Evolutionary conservation across 2,888 invertebrate species (phyloP).

Genomic region (Thera obeliscata): DNA sequence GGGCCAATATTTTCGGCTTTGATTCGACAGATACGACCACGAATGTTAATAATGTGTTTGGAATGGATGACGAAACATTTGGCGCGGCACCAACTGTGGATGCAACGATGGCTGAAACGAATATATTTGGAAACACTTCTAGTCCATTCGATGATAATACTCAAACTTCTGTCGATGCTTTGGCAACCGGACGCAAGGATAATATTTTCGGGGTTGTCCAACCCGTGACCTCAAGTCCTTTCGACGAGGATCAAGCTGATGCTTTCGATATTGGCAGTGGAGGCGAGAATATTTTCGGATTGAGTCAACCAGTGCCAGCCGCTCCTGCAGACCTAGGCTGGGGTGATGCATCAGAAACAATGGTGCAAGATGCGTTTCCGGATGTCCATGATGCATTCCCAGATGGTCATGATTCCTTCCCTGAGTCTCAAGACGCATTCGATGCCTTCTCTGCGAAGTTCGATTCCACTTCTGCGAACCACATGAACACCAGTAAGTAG

Average conservation of each 20-base stretch:
- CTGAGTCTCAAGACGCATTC: constrained; percentile 84
- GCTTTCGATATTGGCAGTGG: constrained; percentile 22
- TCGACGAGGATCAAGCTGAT: constrained; percentile 30
- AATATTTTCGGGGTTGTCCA: constrained; percentile 42
- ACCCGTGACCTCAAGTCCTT: constrained; percentile 37
- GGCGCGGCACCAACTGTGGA: constrained; percentile 27
- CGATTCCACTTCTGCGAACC: constrained; percentile 86
- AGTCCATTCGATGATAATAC: constrained; percentile 40
- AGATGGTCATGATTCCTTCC: constrained; percentile 33
- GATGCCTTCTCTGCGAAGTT: constrained; percentile 96
- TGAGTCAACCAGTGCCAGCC: constrained; percentile 37
- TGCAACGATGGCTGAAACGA: constrained; percentile 36
- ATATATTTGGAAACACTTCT: constrained; percentile 48
- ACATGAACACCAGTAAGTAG: constrained; percentile 62
- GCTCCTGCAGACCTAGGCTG: constrained; percentile 56
- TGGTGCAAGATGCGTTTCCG: constrained; percentile 64
- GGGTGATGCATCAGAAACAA: constrained; percentile 57
- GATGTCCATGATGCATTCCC: constrained; percentile 83
- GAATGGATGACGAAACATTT: constrained; percentile 43
- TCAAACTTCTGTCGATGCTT: constrained; percentile 35
- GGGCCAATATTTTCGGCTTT: constrained; percentile 55
- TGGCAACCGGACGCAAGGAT: constrained; percentile 32
- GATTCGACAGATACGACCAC: constrained; percentile 51
- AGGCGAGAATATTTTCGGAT: constrained; percentile 41
- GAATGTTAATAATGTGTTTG: constrained; percentile 44